Evolutionary conservation across 2,888 invertebrate species (phyloP).

Genomic region (Rhaphigaster nebulosa): DNA sequence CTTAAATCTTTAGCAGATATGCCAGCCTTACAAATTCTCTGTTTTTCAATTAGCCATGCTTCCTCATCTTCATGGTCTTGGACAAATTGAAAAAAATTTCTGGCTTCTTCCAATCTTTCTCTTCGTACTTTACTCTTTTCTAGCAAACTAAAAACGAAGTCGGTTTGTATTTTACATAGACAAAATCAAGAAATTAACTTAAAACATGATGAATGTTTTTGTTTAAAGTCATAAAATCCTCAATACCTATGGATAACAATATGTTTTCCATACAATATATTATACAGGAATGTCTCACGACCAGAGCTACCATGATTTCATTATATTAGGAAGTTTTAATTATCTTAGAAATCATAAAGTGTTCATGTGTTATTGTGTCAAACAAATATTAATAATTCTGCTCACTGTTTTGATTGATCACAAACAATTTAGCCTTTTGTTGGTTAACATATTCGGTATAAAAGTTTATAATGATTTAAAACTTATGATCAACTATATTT

Average conservation of each 20-base stretch:
- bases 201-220: not conserved
- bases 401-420: not conserved
- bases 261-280: not conserved
- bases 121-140: constrained; percentile 84
- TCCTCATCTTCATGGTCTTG: constrained; percentile 99
- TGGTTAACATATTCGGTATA: not conserved
- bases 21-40: constrained; percentile 92
- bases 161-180: not conserved
- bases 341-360: not conserved
- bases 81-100: constrained; percentile 94
- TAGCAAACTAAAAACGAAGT: constrained; percentile 71
- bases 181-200: not conserved
- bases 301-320: not conserved
- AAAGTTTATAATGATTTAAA: not conserved
- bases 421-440: not conserved
- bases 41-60: constrained; percentile 95
- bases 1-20: constrained; percentile 93
- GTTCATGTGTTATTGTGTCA: not conserved
- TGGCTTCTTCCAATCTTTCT: constrained; percentile 89
- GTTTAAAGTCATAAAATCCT: no score
- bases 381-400: not conserved
- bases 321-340: not conserved
- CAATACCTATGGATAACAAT: no score
- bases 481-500: not conserved
- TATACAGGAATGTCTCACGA: not conserved